Evolutionary conservation across 1,140 invertebrate genomes (phyloP), one percentile per base, ranked within the genome.

Genomic region (Bombus huntii): DNA sequence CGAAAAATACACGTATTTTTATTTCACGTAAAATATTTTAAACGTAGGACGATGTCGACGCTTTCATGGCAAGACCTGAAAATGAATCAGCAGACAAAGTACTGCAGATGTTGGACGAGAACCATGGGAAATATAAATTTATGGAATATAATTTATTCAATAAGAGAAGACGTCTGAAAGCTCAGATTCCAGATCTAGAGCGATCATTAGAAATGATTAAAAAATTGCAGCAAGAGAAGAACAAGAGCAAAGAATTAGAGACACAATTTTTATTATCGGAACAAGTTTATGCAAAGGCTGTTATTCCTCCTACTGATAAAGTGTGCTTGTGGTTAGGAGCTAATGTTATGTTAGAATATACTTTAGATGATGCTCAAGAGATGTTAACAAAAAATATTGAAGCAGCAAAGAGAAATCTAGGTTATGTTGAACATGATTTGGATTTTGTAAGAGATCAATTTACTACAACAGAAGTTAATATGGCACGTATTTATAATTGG

Each of bases 331-430:
- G 99, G 99, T 96, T 99, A 81, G 99, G 99, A 44, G 99, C 99
- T 39, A 99, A 99, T 96, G 98, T 99, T 0, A 99, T 99, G 99
- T 96, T 99, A 90, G 99, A 99, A 95, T 99, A 99, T 96, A 97
- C 97, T 22, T 95, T 99, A 85, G 97, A 99, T 87, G 99, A 99
- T 96, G 99, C 99, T 53, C 97, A 98, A 94, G 96, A 96, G 84
- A 95, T 99, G 59, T 95, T 99, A 34, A 96, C 96, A 79, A 98
- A 98, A 93, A 99, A 99, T 95, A 97, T 99, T 93, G 96, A 97
- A 83, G 97, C 97, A 71, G 98, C 99, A 1, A 97, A 97, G 89
- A 97, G 97, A 94, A 98, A 98, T 95, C 95, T 99, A 75, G 96
- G 95, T 81, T 97, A 97, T 94, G 97, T 99, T 57, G 98, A 99